Base-by-base conservation (phyloP, 2,888 invertebrate genomes). In the Drosophila peninsularis region DNA sequence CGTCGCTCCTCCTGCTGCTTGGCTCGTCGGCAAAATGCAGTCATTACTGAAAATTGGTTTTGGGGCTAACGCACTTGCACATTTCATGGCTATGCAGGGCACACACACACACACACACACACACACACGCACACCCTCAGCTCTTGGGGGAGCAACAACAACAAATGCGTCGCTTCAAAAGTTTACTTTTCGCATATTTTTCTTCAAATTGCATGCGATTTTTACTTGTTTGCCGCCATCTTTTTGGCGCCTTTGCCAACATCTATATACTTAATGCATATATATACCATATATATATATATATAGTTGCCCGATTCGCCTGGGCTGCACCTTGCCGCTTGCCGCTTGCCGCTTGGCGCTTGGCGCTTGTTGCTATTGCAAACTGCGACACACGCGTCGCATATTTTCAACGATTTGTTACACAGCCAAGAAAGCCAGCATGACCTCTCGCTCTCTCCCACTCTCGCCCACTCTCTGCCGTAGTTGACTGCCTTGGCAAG, bases 21-120 rank as follows among this genome's bases (percentile, higher is more conserved):
- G 52, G 13, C 11, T 65, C 62, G 76, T 75, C 84, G 84, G 83
- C 88, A 88, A 83, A 83, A 83, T 83, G 90, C 90, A 90, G 90
- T 90, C 90, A 90, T 90, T 90, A 90, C 90, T 89, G 90, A 89
- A 90, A 90, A 90, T 90, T 90, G 90, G 90, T 90, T 90, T 90
- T 80, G 86, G 86, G 86, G 89, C 85, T 86, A 88, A 86, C 85
- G 89, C 85, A 86, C 89, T 82, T 82, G 82, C 82, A 82, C 82
- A 82, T 86, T 82, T 88, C 88, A 83, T 85, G 88, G 88, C 82
- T 83, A 87, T 85, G 71, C 82, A 67, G 84, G 70, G 84, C 76
- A 53, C 63, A 68, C 50, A 71, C 60, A 71, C 62, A 52, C 55
- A 34, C 50, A 52, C 47, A 17, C 27, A 10, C 58, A 17, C 27